Conservation (phyloP, 2,113 vertebrate species). For the Euleptes europaea region DNA sequence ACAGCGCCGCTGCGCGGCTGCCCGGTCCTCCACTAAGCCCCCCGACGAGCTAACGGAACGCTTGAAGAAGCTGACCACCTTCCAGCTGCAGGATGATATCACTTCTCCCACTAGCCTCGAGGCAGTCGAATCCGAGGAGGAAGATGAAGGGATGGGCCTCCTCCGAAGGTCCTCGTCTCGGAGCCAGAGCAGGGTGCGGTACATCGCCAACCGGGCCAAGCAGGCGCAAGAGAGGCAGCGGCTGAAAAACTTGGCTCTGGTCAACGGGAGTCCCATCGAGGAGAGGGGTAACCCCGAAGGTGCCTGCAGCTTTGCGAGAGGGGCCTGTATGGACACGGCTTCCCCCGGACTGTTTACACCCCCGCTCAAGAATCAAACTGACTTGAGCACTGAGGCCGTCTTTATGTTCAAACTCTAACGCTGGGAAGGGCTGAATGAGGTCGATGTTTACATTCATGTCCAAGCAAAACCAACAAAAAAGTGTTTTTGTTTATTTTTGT, state of each 20-base stretch:
- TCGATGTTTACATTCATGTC: constrained; percentile 45
- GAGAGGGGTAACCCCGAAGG: constrained; percentile 92
- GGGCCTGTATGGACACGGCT: constrained; percentile 74
- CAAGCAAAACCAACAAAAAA: constrained; percentile 9
- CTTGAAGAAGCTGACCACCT: constrained; percentile 84
- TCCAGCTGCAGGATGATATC: constrained; percentile 85
- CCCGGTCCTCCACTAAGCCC: background rate
- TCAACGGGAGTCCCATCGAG: constrained; percentile 77
- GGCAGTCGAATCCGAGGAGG: constrained; percentile 46
- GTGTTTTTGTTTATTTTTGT: background rate
- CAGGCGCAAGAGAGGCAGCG: constrained; percentile 89
- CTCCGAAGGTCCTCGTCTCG: constrained; percentile 87
- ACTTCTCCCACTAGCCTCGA: constrained; percentile 63
- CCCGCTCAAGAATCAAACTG: constrained; percentile 60
- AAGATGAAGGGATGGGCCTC: constrained; percentile 59
- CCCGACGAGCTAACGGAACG: constrained; percentile 82
- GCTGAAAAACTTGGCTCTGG: constrained; percentile 75
- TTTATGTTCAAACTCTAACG: constrained; percentile 82
- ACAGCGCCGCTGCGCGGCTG: constrained; percentile 52
- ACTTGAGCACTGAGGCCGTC: constrained; percentile 73
- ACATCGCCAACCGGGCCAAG: constrained; percentile 89
- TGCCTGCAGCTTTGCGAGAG: constrained; percentile 81
- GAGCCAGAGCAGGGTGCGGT: constrained; percentile 91
- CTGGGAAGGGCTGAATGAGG: constrained; percentile 30
- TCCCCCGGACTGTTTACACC: constrained; percentile 69